A percentile compares a stretch with the other conserved stretches of the same genome.
These are phyloP conservation scores for Scaptomyza parva DNA, from an alignment of 2,888 invertebrate genomes.

Conservation along the genomic window DNA sequence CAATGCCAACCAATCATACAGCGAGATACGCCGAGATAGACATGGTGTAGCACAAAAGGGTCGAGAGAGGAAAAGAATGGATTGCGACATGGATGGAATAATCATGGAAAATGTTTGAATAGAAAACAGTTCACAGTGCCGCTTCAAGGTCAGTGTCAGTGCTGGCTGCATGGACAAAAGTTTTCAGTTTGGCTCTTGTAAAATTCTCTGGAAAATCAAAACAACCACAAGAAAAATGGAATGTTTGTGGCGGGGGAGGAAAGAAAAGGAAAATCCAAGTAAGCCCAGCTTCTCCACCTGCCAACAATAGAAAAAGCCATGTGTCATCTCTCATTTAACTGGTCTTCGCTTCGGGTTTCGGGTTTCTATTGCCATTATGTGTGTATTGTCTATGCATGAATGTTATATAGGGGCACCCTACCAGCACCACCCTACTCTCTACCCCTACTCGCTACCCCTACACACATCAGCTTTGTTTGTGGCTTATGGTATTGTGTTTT, in stretches of 20 bases:
- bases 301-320: not conserved
- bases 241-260: not conserved
- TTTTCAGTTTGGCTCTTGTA: conserved; percentile 31
- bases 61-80: not conserved
- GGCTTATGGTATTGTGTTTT: conserved; percentile 37
- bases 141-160: conserved; percentile 24
- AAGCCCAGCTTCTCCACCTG: not conserved
- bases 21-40: not conserved
- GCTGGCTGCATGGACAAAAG: conserved; percentile 24
- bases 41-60: conserved; percentile 11
- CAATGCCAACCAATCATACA: conserved; percentile 61
- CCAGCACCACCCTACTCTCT: not conserved
- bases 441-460: not conserved
- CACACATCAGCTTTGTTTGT: conserved; percentile 8
- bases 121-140: conserved; percentile 36
- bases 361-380: conserved; percentile 41
- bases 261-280: not conserved
- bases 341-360: conserved; percentile 39
- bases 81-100: conserved; percentile 46
- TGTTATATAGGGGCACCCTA: conserved; percentile 13
- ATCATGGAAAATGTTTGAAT: conserved; percentile 67
- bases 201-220: conserved; percentile 33
- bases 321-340: conserved; percentile 38
- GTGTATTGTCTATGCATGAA: conserved; percentile 61
- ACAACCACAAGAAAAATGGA: not conserved